Base-by-base conservation (phyloP, 2,113 vertebrate species). In the Psittacula cyanocephala region DNA sequence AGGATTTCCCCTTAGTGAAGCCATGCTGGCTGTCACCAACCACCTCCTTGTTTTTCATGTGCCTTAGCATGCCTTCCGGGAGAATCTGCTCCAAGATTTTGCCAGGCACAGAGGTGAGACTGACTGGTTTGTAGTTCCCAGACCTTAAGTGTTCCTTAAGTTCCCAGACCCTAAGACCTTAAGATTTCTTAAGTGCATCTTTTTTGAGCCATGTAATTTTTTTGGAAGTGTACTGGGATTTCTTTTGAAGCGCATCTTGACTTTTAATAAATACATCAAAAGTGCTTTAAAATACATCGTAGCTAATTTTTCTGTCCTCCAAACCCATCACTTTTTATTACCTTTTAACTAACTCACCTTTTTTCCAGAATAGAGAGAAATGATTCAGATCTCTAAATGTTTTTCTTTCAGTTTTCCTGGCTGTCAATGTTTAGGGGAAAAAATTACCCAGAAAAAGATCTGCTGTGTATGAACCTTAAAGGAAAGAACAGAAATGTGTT, bases 231-330 rank as follows among this genome's bases (percentile, higher is more conserved):
- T 59, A 46, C 62, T 89, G 90, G 75, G 75, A 95, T 96, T 92
- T 93, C 71, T 92, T 91, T 79, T 95, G 85, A 96, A 96, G 84
- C 71, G 94, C 95, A 92, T 95, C 90, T 93, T 97, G 88, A 94
- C 90, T 96, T 97, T 86, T 97, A 81, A 93, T 91, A 97, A 91
- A 94, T 86, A 57, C 77, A 93, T 88, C 81, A 84, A 57, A 94
- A 94, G 79, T 91, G 50, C 80, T 93, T 95, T 96, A 84, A 97
- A 88, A 91, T 52, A 27, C 14, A 70, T 91, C 82, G 31, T 24
- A 43, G 84, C 71, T 93, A 69, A 93, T 92, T 95, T 81, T 91
- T 15, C 47, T 62, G 62, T 94, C n/a, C 46, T 47, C 70, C 69
- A 93, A 86, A 93, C 84, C 50, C 43, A 41, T 93, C 86, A 13